Evolutionary conservation across 2,888 invertebrate genomes (phyloP).

Genomic region (Drosophila nigricruria): DNA sequence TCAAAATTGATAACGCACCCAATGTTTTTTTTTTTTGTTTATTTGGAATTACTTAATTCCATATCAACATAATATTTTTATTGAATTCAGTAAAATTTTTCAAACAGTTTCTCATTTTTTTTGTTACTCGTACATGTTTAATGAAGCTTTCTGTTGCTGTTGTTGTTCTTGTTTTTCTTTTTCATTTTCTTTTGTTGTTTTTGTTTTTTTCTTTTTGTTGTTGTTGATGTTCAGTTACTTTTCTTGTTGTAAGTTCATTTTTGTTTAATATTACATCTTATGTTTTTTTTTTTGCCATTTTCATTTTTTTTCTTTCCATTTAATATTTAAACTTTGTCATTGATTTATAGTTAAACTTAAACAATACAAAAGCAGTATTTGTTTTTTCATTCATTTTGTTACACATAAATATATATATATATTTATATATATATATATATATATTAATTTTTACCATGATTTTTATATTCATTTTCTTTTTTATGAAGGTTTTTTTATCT

Average conservation of each 20-base stretch:
- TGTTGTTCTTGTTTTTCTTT: slow-evolving; percentile 51
- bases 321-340: slow-evolving; percentile 66
- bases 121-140: slow-evolving; percentile 72
- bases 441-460: slow-evolving; percentile 71
- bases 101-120: slow-evolving; percentile 76
- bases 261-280: slow-evolving; percentile 64
- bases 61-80: slow-evolving; percentile 84
- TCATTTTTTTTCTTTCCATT: slow-evolving; percentile 31
- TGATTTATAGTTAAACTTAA: slow-evolving; percentile 83
- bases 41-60: slow-evolving; percentile 84
- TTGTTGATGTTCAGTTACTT: slow-evolving; percentile 62
- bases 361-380: slow-evolving; percentile 84
- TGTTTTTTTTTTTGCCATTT: slow-evolving; percentile 38
- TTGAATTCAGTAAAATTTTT: slow-evolving; percentile 85
- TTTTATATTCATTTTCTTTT: slow-evolving; percentile 36
- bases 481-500: slow-evolving; percentile 51
- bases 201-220: slow-evolving; percentile 28
- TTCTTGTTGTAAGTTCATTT: slow-evolving; percentile 56
- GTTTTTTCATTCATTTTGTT: slow-evolving; percentile 71
- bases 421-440: slow-evolving; percentile 30
- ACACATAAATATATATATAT: slow-evolving; percentile 59
- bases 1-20: not conserved
- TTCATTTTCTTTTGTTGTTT: slow-evolving; percentile 25
- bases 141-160: slow-evolving; percentile 55
- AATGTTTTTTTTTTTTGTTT: slow-evolving; percentile 63